Percentiles rank a stretch among this genome's conserved stretches.
These are phyloP conservation scores for Tetranychus urticae DNA, from an alignment of 1,140 invertebrate species.

Conservation along the genomic window DNA sequence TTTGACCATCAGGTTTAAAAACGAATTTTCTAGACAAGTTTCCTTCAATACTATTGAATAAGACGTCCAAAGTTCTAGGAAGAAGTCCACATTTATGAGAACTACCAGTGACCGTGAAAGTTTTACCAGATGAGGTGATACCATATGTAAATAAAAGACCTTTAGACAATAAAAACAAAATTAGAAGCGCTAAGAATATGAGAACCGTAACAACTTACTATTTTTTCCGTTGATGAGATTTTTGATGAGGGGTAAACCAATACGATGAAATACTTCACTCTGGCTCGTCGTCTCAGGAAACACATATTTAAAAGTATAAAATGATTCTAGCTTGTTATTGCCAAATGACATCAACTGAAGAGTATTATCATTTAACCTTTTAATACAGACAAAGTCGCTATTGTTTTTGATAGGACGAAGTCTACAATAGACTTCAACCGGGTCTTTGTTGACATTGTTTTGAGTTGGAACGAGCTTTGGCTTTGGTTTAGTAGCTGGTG, in stretches of 20 bases:
- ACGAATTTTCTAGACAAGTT: constrained; percentile 29
- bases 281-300: constrained; percentile 53
- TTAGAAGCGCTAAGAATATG: background rate
- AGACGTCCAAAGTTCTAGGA: constrained; percentile 61
- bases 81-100: constrained; percentile 55
- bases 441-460: constrained; percentile 23
- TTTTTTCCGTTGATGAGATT: constrained; percentile 41
- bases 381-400: constrained; percentile 40
- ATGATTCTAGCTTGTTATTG: background rate
- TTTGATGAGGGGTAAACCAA: constrained; percentile 63
- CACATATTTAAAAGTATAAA: constrained; percentile 38
- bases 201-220: constrained; percentile 17
- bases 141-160: constrained; percentile 64
- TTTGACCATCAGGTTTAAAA: constrained; percentile 76
- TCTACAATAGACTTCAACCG: constrained; percentile 63
- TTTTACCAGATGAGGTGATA: constrained; percentile 84
- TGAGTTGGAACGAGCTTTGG: no score
- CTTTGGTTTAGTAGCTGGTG: no score
- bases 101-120: constrained; percentile 70
- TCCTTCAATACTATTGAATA: constrained; percentile 61
- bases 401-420: constrained; percentile 43
- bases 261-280: constrained; percentile 54
- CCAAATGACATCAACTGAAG: constrained; percentile 28
- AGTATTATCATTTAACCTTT: constrained; percentile 35
- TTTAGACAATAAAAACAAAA: background rate